Conservation (phyloP, 2,113 vertebrate genomes). For the Puntigrus tetrazona region DNA sequence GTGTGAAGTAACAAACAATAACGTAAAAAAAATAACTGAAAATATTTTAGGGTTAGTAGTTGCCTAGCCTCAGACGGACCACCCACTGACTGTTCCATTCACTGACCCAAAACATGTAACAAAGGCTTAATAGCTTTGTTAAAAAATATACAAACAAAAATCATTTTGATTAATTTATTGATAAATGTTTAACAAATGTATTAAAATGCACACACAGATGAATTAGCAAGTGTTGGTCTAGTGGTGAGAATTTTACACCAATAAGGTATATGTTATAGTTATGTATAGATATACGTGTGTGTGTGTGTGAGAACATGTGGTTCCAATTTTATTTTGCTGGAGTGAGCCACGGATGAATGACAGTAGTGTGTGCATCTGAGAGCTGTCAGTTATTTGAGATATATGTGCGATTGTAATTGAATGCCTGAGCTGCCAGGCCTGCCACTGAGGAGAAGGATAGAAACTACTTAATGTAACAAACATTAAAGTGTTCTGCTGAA, state of each 20-base stretch:
- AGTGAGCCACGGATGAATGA: constrained; percentile 5
- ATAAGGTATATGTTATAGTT: too few relatives aligned
- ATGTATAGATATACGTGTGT: too few relatives aligned
- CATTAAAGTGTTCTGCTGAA: not conserved
- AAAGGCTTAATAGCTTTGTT: not conserved
- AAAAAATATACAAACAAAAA: not conserved
- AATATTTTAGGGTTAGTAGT: too few relatives aligned
- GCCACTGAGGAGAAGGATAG: not conserved
- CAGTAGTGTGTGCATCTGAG: not conserved
- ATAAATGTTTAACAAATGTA: not conserved
- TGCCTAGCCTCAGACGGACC: too few relatives aligned
- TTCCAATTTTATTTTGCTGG: not conserved
- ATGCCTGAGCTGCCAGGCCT: not conserved
- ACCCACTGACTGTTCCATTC: too few relatives aligned
- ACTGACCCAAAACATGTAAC: too few relatives aligned
- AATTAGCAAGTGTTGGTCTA: not conserved
- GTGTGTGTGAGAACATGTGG: too few relatives aligned
- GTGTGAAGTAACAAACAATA: too few relatives aligned
- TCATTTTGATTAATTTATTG: not conserved
- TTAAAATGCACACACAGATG: too few relatives aligned
- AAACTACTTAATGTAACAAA: not conserved
- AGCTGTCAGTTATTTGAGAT: not conserved
- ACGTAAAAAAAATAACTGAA: too few relatives aligned
- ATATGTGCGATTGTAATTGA: not conserved
- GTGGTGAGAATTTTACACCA: not conserved